These are phyloP conservation scores for Danaus plexippus DNA, from an alignment of 1,140 invertebrate species.

Conservation along the genomic window DNA sequence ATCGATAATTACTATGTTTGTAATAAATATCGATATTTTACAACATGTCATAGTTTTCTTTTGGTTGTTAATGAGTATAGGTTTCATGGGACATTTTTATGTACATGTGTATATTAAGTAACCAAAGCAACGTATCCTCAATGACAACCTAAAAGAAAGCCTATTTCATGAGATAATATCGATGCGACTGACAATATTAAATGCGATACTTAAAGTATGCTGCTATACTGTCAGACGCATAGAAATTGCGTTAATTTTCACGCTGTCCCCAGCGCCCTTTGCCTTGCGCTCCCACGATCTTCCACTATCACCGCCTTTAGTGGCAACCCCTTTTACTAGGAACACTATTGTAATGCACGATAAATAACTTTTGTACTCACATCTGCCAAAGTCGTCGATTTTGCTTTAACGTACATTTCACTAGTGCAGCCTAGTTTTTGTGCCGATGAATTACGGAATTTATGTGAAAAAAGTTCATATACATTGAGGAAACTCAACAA, in stretches of 20 bases:
- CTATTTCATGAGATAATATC: constrained; percentile 28
- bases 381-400: not conserved
- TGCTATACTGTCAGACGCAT: constrained; percentile 28
- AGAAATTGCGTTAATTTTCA: constrained; percentile 30
- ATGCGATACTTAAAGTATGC: constrained; percentile 20
- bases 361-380: constrained; percentile 19
- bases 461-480: constrained; percentile 9
- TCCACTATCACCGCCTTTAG: constrained; percentile 54
- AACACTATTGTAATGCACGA: constrained; percentile 39
- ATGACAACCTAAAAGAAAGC: constrained; percentile 35
- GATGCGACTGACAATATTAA: constrained; percentile 29
- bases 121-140: constrained; percentile 18
- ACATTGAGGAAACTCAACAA: not conserved
- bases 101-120: constrained; percentile 19
- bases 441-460: constrained; percentile 28
- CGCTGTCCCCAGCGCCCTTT: constrained; percentile 54
- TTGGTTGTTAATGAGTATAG: constrained; percentile 19
- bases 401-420: constrained; percentile 33
- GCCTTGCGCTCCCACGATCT: constrained; percentile 60
- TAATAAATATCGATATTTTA: constrained; percentile 32
- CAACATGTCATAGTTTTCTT: constrained; percentile 32
- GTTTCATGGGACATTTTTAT: constrained; percentile 9
- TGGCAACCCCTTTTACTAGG: constrained; percentile 39
- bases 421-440: constrained; percentile 33
- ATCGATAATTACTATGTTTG: constrained; percentile 24